Conservation (phyloP, 2,113 vertebrate species). For the Chaenocephalus aceratus region DNA sequence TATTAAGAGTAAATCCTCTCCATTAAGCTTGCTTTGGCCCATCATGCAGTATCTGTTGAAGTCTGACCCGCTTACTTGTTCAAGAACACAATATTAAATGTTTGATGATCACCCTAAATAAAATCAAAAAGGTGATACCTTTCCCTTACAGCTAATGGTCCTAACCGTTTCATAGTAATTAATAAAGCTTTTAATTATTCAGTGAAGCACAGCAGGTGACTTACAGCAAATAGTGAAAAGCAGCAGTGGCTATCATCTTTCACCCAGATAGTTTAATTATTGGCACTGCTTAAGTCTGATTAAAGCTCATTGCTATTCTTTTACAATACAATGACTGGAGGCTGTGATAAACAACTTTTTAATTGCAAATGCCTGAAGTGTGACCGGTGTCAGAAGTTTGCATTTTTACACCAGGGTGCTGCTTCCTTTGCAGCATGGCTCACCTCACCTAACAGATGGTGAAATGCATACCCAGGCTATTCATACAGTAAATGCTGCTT, state of each 20-base stretch:
- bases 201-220: constrained; percentile 25
- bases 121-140: constrained; percentile 15
- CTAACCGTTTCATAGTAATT: constrained; percentile 20
- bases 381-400: constrained; percentile 73
- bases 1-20: neutral
- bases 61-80: neutral
- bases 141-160: constrained; percentile 14
- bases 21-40: constrained; percentile 1
- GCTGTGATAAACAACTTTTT: constrained; percentile 75
- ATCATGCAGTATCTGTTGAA: constrained; percentile 1
- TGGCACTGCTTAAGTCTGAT: constrained; percentile 54
- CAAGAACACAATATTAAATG: neutral
- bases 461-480: constrained; percentile 30
- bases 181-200: constrained; percentile 54
- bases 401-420: constrained; percentile 42
- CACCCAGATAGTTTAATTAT: constrained; percentile 56
- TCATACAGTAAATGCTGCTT: constrained; percentile 20
- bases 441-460: constrained; percentile 45
- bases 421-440: constrained; percentile 34
- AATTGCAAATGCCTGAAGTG: constrained; percentile 79
- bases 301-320: constrained; percentile 74
- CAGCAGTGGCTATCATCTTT: constrained; percentile 63
- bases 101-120: constrained; percentile 20
- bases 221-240: constrained; percentile 51
- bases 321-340: constrained; percentile 64